phyloP scores from a whole-genome alignment of 2,113 vertebrate genomes.

The Bambusicola thoracicus region DNA sequence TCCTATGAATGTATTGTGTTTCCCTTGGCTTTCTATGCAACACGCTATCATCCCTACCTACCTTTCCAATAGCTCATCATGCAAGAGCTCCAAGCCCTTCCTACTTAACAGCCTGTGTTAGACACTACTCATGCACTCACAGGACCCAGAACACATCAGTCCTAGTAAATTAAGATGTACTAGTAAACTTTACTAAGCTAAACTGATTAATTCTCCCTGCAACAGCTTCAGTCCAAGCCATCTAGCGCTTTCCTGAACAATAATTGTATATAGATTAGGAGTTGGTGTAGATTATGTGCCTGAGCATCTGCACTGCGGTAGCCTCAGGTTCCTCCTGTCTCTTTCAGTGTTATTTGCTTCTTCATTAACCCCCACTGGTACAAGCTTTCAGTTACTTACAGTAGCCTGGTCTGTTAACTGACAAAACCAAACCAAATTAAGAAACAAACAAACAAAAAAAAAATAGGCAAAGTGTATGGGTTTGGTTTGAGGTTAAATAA shows the following conservation, averaged over 20 bases:
- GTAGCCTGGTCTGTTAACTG: neutral
- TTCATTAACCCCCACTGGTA: neutral
- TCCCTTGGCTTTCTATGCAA: neutral
- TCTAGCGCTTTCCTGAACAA: neutral
- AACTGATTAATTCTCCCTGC: rapidly evolving
- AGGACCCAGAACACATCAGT: neutral
- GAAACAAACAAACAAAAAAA: neutral
- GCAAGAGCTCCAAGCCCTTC: neutral
- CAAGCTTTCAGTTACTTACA: neutral
- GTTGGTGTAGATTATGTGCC: neutral
- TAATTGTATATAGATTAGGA: neutral
- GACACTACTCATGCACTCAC: neutral
- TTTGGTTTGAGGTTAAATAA: neutral
- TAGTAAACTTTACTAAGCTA: neutral
- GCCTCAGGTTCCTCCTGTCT: neutral
- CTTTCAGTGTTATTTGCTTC: neutral
- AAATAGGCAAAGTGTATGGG: neutral
- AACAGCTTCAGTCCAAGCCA: neutral
- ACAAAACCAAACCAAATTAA: neutral
- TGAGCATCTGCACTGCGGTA: rapidly evolving
- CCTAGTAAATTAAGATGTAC: neutral
- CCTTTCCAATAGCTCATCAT: rapidly evolving
- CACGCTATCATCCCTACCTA: rapidly evolving
- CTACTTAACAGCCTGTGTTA: neutral
- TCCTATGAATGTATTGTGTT: neutral